phyloP scores from a whole-genome alignment of 1,140 invertebrate species.

The Meloidogyne exigua region DNA sequence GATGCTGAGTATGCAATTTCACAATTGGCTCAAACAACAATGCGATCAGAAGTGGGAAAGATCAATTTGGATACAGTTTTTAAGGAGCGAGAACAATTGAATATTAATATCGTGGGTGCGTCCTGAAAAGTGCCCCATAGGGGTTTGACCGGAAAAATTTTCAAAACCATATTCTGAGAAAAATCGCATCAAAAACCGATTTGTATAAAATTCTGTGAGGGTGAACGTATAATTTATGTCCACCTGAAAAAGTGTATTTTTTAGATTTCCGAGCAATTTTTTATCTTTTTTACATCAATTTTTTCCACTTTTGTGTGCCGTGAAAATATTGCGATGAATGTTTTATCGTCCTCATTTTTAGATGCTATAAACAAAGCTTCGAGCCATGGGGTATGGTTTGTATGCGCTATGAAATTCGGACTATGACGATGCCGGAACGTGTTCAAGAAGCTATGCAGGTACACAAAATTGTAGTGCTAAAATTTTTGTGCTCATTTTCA shows the following conservation, averaged over 20 bases:
- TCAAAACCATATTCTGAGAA: neutral
- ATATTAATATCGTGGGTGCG: constrained; percentile 80
- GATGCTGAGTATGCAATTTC: constrained; percentile 99
- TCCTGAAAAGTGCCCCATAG: too few relatives aligned
- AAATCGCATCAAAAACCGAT: neutral
- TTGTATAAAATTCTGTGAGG: neutral
- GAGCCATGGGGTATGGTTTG: constrained; percentile 93
- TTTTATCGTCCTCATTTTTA: constrained; percentile 46
- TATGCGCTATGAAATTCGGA: constrained; percentile 88
- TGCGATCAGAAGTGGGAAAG: constrained; percentile 96
- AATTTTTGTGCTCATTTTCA: constrained; percentile 73
- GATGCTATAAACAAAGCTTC: constrained; percentile 94
- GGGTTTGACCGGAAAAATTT: neutral
- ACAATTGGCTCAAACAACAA: constrained; percentile 96
- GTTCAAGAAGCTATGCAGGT: constrained; percentile 96
- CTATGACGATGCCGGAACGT: constrained; percentile 73
- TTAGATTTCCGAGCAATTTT: too few relatives aligned
- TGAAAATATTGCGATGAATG: neutral
- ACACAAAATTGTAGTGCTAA: neutral
- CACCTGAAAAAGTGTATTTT: too few relatives aligned
- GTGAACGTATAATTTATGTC: too few relatives aligned
- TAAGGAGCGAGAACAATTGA: constrained; percentile 87
- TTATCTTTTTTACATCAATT: neutral
- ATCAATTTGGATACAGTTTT: constrained; percentile 96
- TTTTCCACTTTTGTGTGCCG: neutral